These are phyloP conservation scores for Hymenochirus boettgeri DNA, from an alignment of 2,113 vertebrate species.

Conservation along the genomic window DNA sequence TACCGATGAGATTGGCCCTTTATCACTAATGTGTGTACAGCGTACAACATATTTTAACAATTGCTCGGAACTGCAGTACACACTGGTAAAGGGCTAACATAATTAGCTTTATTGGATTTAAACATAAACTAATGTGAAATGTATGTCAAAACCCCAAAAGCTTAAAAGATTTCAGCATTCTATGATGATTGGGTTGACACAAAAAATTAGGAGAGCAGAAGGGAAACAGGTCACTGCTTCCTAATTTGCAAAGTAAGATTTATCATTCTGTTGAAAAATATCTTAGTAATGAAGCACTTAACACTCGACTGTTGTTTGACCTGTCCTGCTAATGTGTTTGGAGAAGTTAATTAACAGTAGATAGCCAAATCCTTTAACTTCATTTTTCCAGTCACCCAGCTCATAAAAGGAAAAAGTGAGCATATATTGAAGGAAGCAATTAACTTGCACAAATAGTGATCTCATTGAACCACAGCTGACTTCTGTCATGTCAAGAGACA, in stretches of 20 bases:
- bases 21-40: too few species aligned
- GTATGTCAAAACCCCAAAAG: neutral
- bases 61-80: too few species aligned
- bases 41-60: too few species aligned
- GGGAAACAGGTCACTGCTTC: neutral
- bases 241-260: constrained; percentile 27
- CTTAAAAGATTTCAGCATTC: neutral
- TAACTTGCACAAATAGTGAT: constrained; percentile 79
- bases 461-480: constrained; percentile 75
- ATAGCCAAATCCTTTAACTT: constrained; percentile 68
- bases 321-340: constrained; percentile 73
- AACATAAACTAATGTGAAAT: too few species aligned
- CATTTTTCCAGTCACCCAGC: constrained; percentile 70
- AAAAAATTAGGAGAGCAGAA: too few species aligned
- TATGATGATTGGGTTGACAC: too few species aligned
- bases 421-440: constrained; percentile 85
- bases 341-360: constrained; percentile 74
- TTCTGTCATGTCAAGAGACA: constrained; percentile 81
- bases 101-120: too few species aligned
- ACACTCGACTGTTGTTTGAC: constrained; percentile 66
- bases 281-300: constrained; percentile 60
- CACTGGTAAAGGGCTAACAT: too few species aligned
- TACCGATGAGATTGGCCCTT: too few species aligned
- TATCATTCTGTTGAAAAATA: constrained; percentile 57
- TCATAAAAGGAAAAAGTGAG: constrained; percentile 82